A percentile compares a stretch with the other conserved stretches of the same genome.
Evolutionary conservation across 2,888 invertebrate genomes (phyloP).

Genomic region (Pharmacophagus antenor): DNA sequence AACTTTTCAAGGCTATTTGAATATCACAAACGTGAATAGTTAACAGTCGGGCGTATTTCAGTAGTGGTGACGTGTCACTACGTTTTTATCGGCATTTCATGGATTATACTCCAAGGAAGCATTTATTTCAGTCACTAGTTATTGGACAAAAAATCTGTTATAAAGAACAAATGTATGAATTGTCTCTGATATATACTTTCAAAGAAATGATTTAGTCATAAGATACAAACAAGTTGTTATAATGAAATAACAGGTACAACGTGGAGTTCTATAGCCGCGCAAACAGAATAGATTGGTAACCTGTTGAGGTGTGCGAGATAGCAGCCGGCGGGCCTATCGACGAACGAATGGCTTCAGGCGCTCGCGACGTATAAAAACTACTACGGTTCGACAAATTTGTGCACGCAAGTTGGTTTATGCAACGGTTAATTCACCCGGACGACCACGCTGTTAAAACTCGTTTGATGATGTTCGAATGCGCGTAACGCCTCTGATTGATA

Average conservation of each 20-base stretch:
- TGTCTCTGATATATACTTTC: neutral
- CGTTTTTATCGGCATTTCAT: slow-evolving; percentile 15
- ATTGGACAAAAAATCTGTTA: neutral
- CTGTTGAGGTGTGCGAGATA: slow-evolving; percentile 43
- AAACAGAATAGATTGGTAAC: slow-evolving; percentile 41
- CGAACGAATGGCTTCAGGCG: slow-evolving; percentile 37
- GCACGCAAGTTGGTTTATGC: slow-evolving; percentile 44
- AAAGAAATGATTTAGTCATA: too few relatives aligned
- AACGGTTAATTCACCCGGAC: slow-evolving; percentile 47
- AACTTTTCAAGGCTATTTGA: slow-evolving; percentile 10
- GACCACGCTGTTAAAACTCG: slow-evolving; percentile 37
- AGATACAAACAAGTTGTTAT: neutral
- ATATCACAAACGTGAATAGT: slow-evolving; percentile 18
- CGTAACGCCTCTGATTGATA: slow-evolving; percentile 15
- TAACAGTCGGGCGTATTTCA: slow-evolving; percentile 18
- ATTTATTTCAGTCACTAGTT: slow-evolving; percentile 15
- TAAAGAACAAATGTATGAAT: neutral
- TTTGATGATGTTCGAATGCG: slow-evolving; percentile 40
- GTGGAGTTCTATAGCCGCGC: slow-evolving; percentile 35
- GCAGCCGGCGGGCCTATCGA: slow-evolving; percentile 28
- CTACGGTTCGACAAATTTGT: slow-evolving; percentile 33
- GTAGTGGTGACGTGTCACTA: slow-evolving; percentile 10
- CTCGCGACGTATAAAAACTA: slow-evolving; percentile 30
- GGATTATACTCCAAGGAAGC: slow-evolving; percentile 12
- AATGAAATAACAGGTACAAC: slow-evolving; percentile 27